phyloP scores from a whole-genome alignment of 2,797 vertebrate species.

The Antennarius maculatus region DNA sequence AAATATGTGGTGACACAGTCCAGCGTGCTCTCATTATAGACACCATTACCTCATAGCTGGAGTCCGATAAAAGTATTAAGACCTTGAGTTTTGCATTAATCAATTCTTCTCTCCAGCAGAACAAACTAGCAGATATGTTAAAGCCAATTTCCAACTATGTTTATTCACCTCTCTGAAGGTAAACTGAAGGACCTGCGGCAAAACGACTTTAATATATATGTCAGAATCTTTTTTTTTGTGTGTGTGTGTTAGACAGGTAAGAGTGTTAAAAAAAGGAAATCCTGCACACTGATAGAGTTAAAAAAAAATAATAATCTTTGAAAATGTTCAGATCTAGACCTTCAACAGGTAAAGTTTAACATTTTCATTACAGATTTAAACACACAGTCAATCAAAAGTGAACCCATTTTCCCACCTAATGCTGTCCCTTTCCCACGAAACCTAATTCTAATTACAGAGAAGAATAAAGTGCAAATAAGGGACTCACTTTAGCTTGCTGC shows the following conservation, averaged over 20 bases:
- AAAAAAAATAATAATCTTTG: too few species aligned
- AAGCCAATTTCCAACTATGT: not conserved
- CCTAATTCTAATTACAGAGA: conserved; percentile 25
- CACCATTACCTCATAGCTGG: not conserved
- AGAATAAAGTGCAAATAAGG: conserved; percentile 26
- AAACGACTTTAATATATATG: too few species aligned
- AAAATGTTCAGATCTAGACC: too few species aligned
- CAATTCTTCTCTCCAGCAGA: not conserved
- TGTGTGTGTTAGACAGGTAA: too few species aligned
- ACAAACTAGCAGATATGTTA: not conserved
- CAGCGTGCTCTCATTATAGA: not conserved
- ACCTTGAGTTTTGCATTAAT: not conserved
- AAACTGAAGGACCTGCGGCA: not conserved
- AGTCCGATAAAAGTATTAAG: not conserved
- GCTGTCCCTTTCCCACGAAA: conserved; percentile 27
- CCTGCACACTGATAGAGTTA: not conserved
- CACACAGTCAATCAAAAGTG: conserved; percentile 16
- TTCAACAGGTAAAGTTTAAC: too few species aligned
- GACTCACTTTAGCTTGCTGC: conserved; percentile 22
- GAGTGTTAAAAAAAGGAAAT: too few species aligned
- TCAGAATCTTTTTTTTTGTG: too few species aligned
- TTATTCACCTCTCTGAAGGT: not conserved
- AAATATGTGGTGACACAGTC: not conserved
- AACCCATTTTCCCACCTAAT: conserved; percentile 11
- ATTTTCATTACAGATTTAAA: conserved; percentile 3